Percentiles rank a stretch among this genome's conserved stretches.
Evolutionary conservation across 2,888 invertebrate species (phyloP).

Genomic region (Cephus pulcher): DNA sequence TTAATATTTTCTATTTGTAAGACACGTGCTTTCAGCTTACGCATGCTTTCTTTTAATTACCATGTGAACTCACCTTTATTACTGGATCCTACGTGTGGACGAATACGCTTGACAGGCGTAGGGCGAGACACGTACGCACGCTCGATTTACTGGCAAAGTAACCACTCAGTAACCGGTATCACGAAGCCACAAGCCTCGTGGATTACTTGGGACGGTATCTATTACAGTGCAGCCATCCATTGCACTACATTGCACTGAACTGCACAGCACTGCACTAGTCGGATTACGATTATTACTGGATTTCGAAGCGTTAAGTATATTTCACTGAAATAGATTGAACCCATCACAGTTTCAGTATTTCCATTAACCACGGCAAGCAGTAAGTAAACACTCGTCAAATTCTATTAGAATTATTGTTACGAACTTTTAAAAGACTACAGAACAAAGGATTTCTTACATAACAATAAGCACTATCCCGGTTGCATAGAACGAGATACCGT

Average conservation of each 20-base stretch:
- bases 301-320: not conserved
- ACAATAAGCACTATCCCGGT: not conserved
- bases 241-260: not conserved
- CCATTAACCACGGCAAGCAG: not conserved
- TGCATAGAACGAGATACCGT: not conserved
- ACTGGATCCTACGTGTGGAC: not conserved
- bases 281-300: not conserved
- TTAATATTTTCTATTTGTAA: not conserved
- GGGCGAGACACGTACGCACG: not conserved
- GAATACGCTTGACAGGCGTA: not conserved
- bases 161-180: not conserved
- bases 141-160: not conserved
- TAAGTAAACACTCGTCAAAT: not conserved
- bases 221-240: not conserved
- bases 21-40: not conserved
- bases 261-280: not conserved
- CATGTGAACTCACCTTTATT: not conserved
- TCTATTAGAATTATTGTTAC: not conserved
- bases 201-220: not conserved
- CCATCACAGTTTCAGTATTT: not conserved
- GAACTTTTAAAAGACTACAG: not conserved
- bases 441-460: too few species aligned
- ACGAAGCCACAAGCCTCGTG: not conserved
- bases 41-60: too few species aligned
- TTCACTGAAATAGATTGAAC: not conserved